These are phyloP conservation scores for Thymelicus lineola DNA, from an alignment of 2,888 invertebrate species.

Conservation along the genomic window DNA sequence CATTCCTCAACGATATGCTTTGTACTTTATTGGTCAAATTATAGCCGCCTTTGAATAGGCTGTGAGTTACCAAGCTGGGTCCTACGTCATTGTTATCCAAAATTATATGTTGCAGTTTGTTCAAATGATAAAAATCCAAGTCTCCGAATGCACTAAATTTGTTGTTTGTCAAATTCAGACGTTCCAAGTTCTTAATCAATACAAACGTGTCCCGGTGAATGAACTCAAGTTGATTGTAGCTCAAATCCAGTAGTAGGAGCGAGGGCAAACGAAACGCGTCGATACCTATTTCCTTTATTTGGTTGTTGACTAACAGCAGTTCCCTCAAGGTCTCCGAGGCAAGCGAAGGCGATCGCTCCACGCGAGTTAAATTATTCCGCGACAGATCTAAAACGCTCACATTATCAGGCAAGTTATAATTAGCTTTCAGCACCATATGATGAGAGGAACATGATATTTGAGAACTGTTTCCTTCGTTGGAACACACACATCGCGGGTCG, in stretches of 20 bases:
- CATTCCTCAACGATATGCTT: conserved; percentile 59
- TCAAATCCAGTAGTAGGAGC: conserved; percentile 66
- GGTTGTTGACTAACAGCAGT: conserved; percentile 61
- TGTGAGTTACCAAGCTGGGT: conserved; percentile 53
- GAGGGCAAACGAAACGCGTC: conserved; percentile 61
- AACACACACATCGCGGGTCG: conserved; percentile 27
- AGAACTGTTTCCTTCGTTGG: conserved; percentile 9
- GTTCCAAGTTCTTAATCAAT: conserved; percentile 61
- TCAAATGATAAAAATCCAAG: conserved; percentile 65
- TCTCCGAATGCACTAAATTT: conserved; percentile 62
- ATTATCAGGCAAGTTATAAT: conserved; percentile 51
- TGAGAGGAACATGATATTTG: conserved; percentile 22
- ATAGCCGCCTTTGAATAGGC: conserved; percentile 65
- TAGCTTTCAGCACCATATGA: conserved; percentile 17
- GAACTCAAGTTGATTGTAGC: conserved; percentile 62
- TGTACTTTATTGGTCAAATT: conserved; percentile 62
- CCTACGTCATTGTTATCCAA: conserved; percentile 73
- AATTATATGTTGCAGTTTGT: conserved; percentile 64
- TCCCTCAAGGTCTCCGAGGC: conserved; percentile 59
- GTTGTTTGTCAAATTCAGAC: conserved; percentile 71
- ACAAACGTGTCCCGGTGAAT: conserved; percentile 66
- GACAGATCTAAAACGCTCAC: conserved; percentile 65
- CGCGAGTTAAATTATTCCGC: conserved; percentile 56
- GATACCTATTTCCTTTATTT: conserved; percentile 54
- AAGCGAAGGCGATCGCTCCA: conserved; percentile 50